phyloP scores from a whole-genome alignment of 2,888 invertebrate genomes.

The Parasteatoda lunata region DNA sequence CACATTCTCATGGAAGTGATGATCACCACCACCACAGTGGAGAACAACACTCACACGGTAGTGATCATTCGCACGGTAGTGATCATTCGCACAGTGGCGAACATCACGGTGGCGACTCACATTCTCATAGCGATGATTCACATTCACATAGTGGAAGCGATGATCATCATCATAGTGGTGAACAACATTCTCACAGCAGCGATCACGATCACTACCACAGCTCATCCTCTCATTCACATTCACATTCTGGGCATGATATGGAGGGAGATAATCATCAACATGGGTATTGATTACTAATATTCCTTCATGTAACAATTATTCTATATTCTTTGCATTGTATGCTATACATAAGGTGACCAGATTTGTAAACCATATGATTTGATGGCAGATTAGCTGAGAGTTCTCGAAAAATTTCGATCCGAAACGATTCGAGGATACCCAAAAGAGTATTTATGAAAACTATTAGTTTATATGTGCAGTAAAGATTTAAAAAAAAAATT shows the following conservation, averaged over 20 bases:
- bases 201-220: constrained; percentile 11
- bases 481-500: too few relatives aligned
- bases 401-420: too few relatives aligned
- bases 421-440: too few relatives aligned
- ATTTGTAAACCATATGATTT: too few relatives aligned
- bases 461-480: too few relatives aligned
- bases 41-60: constrained; percentile 36
- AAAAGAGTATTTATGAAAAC: too few relatives aligned
- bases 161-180: constrained; percentile 16
- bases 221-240: constrained; percentile 9
- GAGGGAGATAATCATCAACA: constrained; percentile 9
- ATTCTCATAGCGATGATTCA: neutral
- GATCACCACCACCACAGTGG: constrained; percentile 30
- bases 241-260: constrained; percentile 6
- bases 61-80: constrained; percentile 7
- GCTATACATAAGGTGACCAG: too few relatives aligned
- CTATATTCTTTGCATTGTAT: too few relatives aligned
- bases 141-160: constrained; percentile 37
- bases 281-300: neutral
- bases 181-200: constrained; percentile 44
- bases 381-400: too few relatives aligned
- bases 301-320: too few relatives aligned
- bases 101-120: neutral
- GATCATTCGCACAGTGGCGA: neutral
- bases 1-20: neutral